A percentile compares a stretch with the other conserved stretches of the same genome.
Conservation (phyloP, 2,888 invertebrate genomes). For the Luperina testacea region DNA sequence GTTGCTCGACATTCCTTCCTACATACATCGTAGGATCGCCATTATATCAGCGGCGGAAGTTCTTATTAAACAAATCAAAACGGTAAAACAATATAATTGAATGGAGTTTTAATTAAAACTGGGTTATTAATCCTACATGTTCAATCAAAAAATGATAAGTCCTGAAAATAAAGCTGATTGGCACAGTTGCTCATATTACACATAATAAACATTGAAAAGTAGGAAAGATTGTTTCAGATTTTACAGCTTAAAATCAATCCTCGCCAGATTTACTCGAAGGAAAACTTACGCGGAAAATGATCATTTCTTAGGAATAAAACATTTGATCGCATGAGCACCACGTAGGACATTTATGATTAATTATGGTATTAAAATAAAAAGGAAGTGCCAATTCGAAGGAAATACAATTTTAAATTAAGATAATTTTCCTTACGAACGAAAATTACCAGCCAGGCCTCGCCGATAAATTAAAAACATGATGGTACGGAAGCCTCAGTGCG, state of each 20-base stretch:
- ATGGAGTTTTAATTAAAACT: not conserved
- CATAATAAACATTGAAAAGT: not conserved
- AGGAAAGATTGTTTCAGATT: not conserved
- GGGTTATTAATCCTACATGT: not conserved
- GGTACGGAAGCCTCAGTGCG: no score
- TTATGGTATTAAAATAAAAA: not conserved
- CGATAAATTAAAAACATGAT: no score
- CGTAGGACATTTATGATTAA: not conserved
- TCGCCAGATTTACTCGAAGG: not conserved
- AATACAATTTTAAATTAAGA: not conserved
- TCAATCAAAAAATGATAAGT: no score
- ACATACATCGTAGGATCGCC: not conserved
- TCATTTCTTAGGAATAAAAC: not conserved
- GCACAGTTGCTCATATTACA: no score
- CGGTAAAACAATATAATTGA: not conserved
- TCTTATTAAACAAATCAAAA: not conserved
- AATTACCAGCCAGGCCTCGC: no score
- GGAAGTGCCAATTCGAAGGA: not conserved
- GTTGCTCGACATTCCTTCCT: conserved; percentile 8
- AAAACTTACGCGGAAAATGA: not conserved
- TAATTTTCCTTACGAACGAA: not conserved
- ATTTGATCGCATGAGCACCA: not conserved
- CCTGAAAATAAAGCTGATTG: not conserved
- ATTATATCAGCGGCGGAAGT: not conserved
- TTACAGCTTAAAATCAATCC: not conserved